Conservation (phyloP, 2,113 vertebrate species). For the Cavia aperea region DNA sequence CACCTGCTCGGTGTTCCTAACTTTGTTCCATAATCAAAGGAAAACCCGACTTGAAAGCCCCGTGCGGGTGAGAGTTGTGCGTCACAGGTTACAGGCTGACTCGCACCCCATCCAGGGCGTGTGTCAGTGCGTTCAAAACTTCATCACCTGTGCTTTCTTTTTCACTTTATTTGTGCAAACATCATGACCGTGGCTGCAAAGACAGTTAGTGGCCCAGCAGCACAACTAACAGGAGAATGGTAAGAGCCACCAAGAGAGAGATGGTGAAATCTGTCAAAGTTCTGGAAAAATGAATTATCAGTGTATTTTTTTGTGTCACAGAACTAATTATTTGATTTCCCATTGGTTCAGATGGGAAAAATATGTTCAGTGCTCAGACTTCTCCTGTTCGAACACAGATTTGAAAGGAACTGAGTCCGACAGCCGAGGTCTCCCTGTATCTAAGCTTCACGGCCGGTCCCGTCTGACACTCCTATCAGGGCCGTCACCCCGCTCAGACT, state of each 20-base stretch:
- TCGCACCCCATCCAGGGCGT: rapidly evolving
- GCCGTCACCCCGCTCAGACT: background rate
- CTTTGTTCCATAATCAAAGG: background rate
- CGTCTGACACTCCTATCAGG: background rate
- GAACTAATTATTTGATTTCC: background rate
- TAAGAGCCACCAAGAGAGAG: background rate
- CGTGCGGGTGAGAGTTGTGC: rapidly evolving
- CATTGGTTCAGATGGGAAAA: background rate
- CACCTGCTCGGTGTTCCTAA: background rate
- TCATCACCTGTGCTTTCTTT: background rate
- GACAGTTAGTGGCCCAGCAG: background rate
- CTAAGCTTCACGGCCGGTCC: background rate
- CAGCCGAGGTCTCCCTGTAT: background rate
- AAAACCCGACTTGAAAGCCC: background rate
- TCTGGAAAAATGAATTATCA: background rate
- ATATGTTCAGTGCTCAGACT: background rate
- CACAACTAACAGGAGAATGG: background rate
- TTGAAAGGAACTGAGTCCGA: background rate
- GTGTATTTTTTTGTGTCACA: background rate
- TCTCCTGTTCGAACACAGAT: background rate
- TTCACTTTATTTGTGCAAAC: background rate
- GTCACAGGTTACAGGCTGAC: background rate
- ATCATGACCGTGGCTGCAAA: background rate
- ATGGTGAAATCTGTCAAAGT: background rate
- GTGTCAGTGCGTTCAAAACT: background rate